Base-by-base conservation (phyloP, 2,888 invertebrate genomes). In the Ophion slaviceki region DNA sequence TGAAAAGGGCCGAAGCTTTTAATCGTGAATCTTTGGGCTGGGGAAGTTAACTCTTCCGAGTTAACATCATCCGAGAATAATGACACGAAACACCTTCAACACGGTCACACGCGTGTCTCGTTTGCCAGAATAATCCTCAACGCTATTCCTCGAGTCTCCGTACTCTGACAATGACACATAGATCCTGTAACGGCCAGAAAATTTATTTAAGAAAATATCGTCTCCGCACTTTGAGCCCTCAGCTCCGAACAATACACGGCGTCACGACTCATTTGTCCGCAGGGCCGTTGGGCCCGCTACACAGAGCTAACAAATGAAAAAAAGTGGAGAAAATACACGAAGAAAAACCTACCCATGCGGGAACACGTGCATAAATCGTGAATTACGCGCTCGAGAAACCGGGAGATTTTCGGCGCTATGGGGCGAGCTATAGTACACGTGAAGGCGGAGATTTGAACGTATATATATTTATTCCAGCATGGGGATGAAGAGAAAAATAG, bases 351-450 rank as follows among this genome's bases (percentile, higher is more conserved):
- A 72, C 36, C 28, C 59, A 57, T 72, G 64, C 72, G 71, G 47
- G 36, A 74, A 77, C 57, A 62, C 74, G 67, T 77, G 81, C 74
- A 81, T 81, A 85, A 81, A 81, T 85, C 81, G 84, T 84, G 80
- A 80, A 80, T 84, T 80, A 84, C 80, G 61, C 47, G 67, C 80
- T 67, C 62, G 77, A 72, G 71, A 47, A 84, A 75, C 79, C 45
- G 66, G 53, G 62, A 64, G 57, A 67, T 62, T 75, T 76, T 67
- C 32, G 84, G 57, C 36, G 71, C 47, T 75, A 61, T 53, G 36
- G 45, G 57, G 70, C 17, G 64, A 61, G 64, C 53, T 53, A 53
- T 53, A 32, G 32, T 32, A 53, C 57, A 40, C 17, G 24, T 24
- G 67, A 59, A 74, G 57, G 77, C 61, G 61, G 45, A 68, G 68